Evolutionary conservation across 2,888 invertebrate species (phyloP).

Genomic region (Drosophila subquinaria): DNA sequence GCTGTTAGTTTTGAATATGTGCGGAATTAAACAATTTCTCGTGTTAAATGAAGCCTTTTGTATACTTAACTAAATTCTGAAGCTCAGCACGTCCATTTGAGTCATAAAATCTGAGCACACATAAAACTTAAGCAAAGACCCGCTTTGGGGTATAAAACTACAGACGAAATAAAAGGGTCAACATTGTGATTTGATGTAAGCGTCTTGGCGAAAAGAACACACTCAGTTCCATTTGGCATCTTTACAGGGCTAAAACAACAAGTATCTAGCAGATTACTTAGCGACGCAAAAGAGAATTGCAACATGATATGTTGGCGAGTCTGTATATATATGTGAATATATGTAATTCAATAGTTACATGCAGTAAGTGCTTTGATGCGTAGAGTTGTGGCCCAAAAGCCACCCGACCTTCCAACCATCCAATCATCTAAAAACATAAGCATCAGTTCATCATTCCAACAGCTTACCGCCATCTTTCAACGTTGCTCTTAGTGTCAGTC

Average conservation of each 20-base stretch:
- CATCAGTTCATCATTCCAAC: constrained; percentile 23
- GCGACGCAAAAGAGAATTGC: constrained; percentile 58
- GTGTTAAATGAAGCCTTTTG: constrained; percentile 17
- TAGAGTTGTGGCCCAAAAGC: constrained; percentile 39
- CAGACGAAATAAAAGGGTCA: constrained; percentile 65
- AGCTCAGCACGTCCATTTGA: constrained; percentile 21
- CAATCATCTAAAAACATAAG: constrained; percentile 5
- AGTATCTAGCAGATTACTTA: constrained; percentile 51
- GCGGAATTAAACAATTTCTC: constrained; percentile 14
- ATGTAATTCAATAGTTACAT: constrained; percentile 62
- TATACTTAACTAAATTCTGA: constrained; percentile 21
- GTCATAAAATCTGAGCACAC: constrained; percentile 65
- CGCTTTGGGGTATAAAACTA: constrained; percentile 41
- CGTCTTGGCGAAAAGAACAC: constrained; percentile 29
- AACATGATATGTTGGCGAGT: constrained; percentile 65
- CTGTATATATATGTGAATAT: constrained; percentile 26
- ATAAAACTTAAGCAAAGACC: constrained; percentile 52
- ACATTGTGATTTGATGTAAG: constrained; percentile 56
- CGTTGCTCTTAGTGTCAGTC: constrained; percentile 57
- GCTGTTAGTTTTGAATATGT: constrained; percentile 13
- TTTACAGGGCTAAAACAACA: constrained; percentile 29
- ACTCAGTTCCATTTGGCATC: constrained; percentile 38
- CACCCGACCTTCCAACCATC: constrained; percentile 1
- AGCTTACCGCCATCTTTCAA: constrained; percentile 53
- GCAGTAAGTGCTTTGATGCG: constrained; percentile 59